A percentile compares a stretch with the other conserved stretches of the same genome.
These are phyloP conservation scores for Nothura maculosa DNA, from an alignment of 2,797 vertebrate species.

Conservation along the genomic window DNA sequence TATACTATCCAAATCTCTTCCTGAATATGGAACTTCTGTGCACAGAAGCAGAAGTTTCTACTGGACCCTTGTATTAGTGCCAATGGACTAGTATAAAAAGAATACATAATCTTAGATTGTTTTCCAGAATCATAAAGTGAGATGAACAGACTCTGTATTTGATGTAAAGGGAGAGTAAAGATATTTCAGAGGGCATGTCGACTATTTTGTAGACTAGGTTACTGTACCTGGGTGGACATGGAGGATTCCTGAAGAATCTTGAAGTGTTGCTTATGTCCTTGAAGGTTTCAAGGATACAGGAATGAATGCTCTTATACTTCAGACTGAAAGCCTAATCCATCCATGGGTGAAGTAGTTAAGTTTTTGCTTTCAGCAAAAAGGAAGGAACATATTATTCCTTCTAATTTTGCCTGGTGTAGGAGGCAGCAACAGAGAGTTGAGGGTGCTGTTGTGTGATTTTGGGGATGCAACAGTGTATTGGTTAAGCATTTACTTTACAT, in stretches of 20 bases:
- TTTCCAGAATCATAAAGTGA: background rate
- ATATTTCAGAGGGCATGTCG: background rate
- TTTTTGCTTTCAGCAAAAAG: background rate
- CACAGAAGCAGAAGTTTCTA: background rate
- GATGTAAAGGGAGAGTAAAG: background rate
- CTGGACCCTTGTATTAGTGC: background rate
- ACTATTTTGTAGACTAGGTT: background rate
- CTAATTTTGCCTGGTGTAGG: background rate
- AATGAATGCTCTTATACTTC: background rate
- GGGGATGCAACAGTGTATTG: background rate
- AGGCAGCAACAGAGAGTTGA: background rate
- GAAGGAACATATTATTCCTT: background rate
- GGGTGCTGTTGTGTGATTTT: background rate
- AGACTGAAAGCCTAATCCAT: background rate
- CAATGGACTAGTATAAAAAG: background rate
- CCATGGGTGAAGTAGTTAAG: background rate
- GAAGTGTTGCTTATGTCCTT: background rate
- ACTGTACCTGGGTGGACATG: background rate
- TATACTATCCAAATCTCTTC: background rate
- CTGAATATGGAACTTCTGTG: constrained; percentile 1
- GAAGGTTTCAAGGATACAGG: background rate
- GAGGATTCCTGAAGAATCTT: background rate
- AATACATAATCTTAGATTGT: background rate
- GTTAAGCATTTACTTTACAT: background rate
- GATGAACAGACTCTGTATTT: fast-evolving